These are phyloP conservation scores for Heteractis magnifica DNA, from an alignment of 92 coral and sea anemone species.

Conservation along the genomic window DNA sequence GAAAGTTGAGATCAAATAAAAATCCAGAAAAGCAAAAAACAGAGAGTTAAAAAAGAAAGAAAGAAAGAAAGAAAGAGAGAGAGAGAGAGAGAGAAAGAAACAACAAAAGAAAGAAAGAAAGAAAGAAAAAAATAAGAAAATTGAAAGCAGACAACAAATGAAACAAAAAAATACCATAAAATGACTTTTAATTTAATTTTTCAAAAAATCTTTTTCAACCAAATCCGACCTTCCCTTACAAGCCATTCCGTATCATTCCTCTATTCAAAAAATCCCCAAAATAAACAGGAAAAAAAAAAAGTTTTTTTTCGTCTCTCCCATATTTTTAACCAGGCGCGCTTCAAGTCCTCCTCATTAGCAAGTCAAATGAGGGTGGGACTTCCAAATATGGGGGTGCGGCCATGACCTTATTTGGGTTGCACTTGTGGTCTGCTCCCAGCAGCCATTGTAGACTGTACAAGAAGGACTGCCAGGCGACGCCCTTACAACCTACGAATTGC, in stretches of 20 bases:
- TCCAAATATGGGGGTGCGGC: constrained; percentile 77
- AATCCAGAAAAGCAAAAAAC: too few relatives aligned
- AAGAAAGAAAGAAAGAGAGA: too few relatives aligned
- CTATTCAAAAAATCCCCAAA: not conserved
- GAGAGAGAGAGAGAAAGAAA: not conserved
- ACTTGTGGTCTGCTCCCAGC: constrained; percentile 69
- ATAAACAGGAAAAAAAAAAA: too few relatives aligned
- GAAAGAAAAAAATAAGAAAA: not conserved
- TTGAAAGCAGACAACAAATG: not conserved
- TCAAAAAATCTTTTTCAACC: not conserved
- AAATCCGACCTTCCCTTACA: not conserved
- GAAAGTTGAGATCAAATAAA: not conserved
- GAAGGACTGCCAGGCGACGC: constrained; percentile 74
- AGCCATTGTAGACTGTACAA: constrained; percentile 63
- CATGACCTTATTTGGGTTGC: constrained; percentile 76
- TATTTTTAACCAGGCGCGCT: constrained; percentile 37
- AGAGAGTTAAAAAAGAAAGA: too few relatives aligned
- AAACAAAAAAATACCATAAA: not conserved
- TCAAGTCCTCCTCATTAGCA: constrained; percentile 35
- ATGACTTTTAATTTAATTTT: not conserved
- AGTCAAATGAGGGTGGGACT: constrained; percentile 61
- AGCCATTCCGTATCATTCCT: not conserved
- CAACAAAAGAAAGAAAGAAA: not conserved
- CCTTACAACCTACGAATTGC: constrained; percentile 75
- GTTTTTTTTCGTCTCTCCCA: not conserved